These are phyloP conservation scores for Pegoplata infirma DNA, from an alignment of 2,888 invertebrate species.

Conservation along the genomic window DNA sequence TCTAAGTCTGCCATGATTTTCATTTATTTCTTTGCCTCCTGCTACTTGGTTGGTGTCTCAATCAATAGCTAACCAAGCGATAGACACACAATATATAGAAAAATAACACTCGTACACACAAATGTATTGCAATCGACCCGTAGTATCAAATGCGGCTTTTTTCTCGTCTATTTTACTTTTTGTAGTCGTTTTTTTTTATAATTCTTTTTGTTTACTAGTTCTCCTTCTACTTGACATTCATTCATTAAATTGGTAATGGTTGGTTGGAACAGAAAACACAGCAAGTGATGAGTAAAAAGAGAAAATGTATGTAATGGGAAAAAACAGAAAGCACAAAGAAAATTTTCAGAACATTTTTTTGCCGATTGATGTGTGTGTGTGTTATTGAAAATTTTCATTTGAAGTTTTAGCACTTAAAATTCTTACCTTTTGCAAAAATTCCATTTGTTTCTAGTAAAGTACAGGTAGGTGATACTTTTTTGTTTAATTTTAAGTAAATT, in stretches of 20 bases:
- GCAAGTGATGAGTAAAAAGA: constrained; percentile 19
- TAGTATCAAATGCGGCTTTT: constrained; percentile 61
- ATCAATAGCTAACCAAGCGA: neutral
- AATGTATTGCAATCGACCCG: constrained; percentile 56
- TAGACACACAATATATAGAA: constrained; percentile 9
- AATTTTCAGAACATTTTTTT: constrained; percentile 46
- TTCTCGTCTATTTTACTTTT: constrained; percentile 27
- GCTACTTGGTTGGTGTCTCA: neutral
- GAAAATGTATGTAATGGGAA: constrained; percentile 31
- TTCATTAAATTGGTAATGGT: constrained; percentile 25
- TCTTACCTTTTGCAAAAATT: constrained; percentile 39
- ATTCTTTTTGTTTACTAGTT: constrained; percentile 50
- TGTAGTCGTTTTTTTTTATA: constrained; percentile 25
- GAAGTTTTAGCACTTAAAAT: constrained; percentile 19
- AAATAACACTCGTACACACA: constrained; percentile 10
- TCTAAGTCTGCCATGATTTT: constrained; percentile 79
- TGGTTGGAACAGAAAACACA: constrained; percentile 25
- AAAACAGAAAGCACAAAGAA: constrained; percentile 47
- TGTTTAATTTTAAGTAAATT: neutral
- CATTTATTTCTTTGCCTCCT: constrained; percentile 40
- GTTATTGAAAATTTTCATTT: constrained; percentile 15
- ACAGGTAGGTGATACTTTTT: neutral
- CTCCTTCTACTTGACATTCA: constrained; percentile 60
- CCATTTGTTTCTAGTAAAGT: neutral
- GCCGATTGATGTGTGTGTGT: constrained; percentile 47